Evolutionary conservation across 2,797 vertebrate genomes (phyloP), one percentile per base, ranked within the genome.

Genomic region (Thunnus albacares): DNA sequence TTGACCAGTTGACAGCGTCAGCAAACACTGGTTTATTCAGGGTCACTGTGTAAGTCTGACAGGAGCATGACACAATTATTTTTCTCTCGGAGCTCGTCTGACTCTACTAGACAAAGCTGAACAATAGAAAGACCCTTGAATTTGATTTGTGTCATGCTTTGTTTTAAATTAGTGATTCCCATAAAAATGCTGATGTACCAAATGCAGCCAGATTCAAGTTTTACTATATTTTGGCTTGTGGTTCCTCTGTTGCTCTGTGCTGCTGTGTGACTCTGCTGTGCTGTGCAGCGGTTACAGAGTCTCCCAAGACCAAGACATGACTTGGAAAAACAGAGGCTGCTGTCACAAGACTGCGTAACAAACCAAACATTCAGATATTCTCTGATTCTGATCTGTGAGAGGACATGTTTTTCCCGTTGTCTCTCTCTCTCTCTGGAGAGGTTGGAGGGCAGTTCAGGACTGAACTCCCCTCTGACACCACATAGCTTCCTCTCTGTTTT

Each of bases 341-440:
- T 90, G 90, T 94, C 93, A 94, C 91, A 92, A 92, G 92, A 94
- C 91, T 81, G 73, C 56, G 51, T 77, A 90, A 92, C 89, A 92
- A 94, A 93, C 82, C 87, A 89, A 89, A 91, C 92, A 93, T 90
- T 93, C 90, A 92, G 68, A 89, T 58, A 57, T 62, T 83, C 57
- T 71, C 62, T 68, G 79, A 88, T 82, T 81, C 83, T 63, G 65
- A 88, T 83, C 84, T 75, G 53, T 66, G 85, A 78, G 87, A 75
- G 79, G 84, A 82, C 76, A 28, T 79, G 70, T 76, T 86, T 80
- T 64, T 65, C 62, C 73, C 66, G 71, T 28, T n/a, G 45, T 41
- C 45, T 67, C 49, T 52, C 38, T 62, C 22, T 74, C 59, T 81
- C 71, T 55, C 56, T n/a, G 24, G 33, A 81, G 83, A 75, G 83